These are phyloP conservation scores for Montipora sp. DNA, from an alignment of 64 coral and sea anemone species.

Conservation along the genomic window DNA sequence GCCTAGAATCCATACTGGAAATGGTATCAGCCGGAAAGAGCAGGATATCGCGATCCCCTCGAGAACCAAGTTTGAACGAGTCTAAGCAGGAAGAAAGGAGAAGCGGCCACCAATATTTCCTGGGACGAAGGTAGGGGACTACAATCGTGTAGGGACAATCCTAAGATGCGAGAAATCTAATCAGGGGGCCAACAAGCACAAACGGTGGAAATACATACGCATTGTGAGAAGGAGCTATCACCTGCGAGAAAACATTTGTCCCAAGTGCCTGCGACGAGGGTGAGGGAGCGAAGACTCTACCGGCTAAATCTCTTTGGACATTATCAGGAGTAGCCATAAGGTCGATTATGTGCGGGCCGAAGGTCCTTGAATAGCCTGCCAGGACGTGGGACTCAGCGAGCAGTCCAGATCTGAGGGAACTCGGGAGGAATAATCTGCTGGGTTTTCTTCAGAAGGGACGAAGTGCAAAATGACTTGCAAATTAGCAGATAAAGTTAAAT, in stretches of 20 bases:
- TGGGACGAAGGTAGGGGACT: neutral
- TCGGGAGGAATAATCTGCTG: slow-evolving; percentile 31
- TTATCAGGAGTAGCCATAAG: neutral
- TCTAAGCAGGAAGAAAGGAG: neutral
- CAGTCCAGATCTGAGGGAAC: neutral
- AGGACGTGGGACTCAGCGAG: neutral
- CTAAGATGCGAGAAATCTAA: slow-evolving; percentile 11
- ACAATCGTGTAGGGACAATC: no score
- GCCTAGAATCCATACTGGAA: neutral
- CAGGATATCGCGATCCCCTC: neutral
- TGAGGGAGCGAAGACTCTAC: neutral
- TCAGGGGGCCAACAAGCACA: slow-evolving; percentile 32
- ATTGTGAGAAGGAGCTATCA: neutral
- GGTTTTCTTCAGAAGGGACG: slow-evolving; percentile 49
- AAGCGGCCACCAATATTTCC: slow-evolving; percentile 33
- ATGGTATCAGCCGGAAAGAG: slow-evolving; percentile 21
- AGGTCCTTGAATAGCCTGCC: slow-evolving; percentile 3
- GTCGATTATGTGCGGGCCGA: neutral
- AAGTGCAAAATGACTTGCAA: neutral
- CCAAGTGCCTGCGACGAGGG: neutral
- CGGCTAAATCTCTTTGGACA: neutral
- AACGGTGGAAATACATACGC: slow-evolving; percentile 56
- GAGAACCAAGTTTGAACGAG: neutral
- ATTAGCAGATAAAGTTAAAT: neutral
- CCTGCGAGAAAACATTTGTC: neutral